Conservation (phyloP, 2,888 invertebrate genomes). For the Dusona sp. region DNA sequence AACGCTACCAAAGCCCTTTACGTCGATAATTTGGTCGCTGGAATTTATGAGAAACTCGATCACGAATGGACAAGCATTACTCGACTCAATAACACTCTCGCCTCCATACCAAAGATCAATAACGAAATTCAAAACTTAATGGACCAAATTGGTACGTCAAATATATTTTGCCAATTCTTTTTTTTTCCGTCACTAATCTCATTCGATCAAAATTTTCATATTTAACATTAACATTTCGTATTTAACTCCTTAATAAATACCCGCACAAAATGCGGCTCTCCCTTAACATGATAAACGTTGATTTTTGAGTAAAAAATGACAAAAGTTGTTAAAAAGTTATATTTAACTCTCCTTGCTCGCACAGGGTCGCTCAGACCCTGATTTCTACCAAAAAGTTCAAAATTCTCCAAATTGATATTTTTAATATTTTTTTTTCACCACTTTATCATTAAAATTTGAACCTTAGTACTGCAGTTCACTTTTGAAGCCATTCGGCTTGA, state of each 20-base stretch:
- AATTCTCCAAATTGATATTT: not conserved
- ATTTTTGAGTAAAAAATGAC: too few relatives aligned
- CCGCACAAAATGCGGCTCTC: too few relatives aligned
- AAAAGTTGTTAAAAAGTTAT: too few relatives aligned
- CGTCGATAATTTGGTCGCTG: constrained; percentile 84
- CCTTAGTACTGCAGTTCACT: too few relatives aligned
- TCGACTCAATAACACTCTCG: constrained; percentile 83
- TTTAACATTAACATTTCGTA: too few relatives aligned
- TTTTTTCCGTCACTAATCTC: not conserved
- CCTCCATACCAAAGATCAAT: constrained; percentile 85
- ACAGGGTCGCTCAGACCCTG: too few relatives aligned
- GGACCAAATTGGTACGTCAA: constrained; percentile 84
- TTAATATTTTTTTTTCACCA: not conserved
- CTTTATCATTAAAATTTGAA: not conserved
- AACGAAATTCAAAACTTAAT: constrained; percentile 84
- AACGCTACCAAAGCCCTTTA: constrained; percentile 87
- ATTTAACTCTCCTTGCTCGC: too few relatives aligned
- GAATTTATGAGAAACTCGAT: constrained; percentile 83
- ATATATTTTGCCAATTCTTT: not conserved
- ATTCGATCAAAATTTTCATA: too few relatives aligned
- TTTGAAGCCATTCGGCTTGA: too few relatives aligned
- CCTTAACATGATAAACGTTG: too few relatives aligned
- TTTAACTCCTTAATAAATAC: too few relatives aligned
- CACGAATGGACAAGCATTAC: constrained; percentile 84
- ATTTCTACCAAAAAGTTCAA: too few relatives aligned